Evolutionary conservation across 2,113 vertebrate species (phyloP), one percentile per base, ranked within the genome.

Genomic region (Erythrocercus mccallii): DNA sequence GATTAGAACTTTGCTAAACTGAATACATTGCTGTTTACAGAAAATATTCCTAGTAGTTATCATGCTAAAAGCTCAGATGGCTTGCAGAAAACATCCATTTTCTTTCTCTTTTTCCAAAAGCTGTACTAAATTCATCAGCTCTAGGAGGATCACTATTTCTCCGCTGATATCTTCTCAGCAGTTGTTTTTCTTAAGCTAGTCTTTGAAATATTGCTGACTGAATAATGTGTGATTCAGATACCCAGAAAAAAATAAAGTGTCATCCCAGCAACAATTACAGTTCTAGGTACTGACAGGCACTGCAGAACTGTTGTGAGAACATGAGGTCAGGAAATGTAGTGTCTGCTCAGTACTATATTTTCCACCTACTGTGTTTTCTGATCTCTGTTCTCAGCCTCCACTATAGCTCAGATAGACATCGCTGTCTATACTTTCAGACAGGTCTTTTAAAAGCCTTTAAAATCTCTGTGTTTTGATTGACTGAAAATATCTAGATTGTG

Each of bases 181-280:
- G 31, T 66, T 20, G 22, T 64, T 60, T 58, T 82, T 47, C 13
- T 81, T 47, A 60, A 94, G 65, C 37, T 71, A 23, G 44, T 70
- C 23, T 85, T 77, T 79, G 65, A 93, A 95, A 89, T 57, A 51
- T 20, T 92, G 65, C 72, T 95, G 85, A 86, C 56, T 53, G 71
- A 95, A 95, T 42, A 73, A 45, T 11, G 35, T 31, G n/a, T 96
- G 80, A 96, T 88, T 96, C 95, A 95, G 51, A 61, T 94, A 97
- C 65, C 65, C 84, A 82, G 86, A 73, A 88, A 80, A 80, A 88
- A 78, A 37, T 10, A 10, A 45, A 58, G 25, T 47, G 21, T 71
- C 65, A 97, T 96, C 82, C 90, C 72, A 95, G 89, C 72, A 97
- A 78, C 77, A 94, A 85, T 94, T 84, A 57, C 31, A 88, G 88